Evolutionary conservation across 2,888 invertebrate genomes (phyloP), one percentile per base, ranked within the genome.

Genomic region (Melieria omissa): DNA sequence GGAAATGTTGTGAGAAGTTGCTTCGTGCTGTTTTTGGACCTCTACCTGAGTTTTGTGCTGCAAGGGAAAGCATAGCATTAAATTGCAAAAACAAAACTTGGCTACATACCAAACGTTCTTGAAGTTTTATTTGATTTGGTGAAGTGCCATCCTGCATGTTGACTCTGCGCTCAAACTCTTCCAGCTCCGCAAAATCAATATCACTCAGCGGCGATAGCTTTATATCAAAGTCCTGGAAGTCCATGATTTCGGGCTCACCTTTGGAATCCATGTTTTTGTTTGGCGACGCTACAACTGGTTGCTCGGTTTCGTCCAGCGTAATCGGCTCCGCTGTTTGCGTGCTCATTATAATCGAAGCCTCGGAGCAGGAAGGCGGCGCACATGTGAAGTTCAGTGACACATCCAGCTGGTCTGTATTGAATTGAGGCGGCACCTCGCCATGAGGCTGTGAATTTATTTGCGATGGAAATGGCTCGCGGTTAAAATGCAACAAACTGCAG

Each of bases 21-120:
- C 65, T 42, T 16, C 4, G 12, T 16, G n/a, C 14, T 41, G n/a
- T 16, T 49, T 14, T 5, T 71, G 54, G 0, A 29, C 7, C 9
- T 70, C 47, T 6, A 71, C 41, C 66, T 78, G 75, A 7, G 77
- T 73, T 65, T 72, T 70, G 44, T 57, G 71, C 77, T 78, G 63
- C 68, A 73, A 65, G 55, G 16, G 3, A 46, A n/a, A 65, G n/a
- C 5, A 9, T n/a, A 52, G 9, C 12, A 14, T 1, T 52, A n/a
- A 9, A 52, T 52, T 6, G 12, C 14, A 44, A 61, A 60, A 41
- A 47, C 10, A 66, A 29, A 65, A 14, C 12, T n/a, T 45, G 10
- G 4, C 8, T 58, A 29, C 6, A 58, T 10, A 49, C 57, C 12
- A 49, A 49, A 52, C 9, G 9, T 52, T 12, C 52, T n/a, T 52